A percentile compares a stretch with the other conserved stretches of the same genome.
These are phyloP conservation scores for Gavia stellata DNA, from an alignment of 2,113 vertebrate species.

Conservation along the genomic window DNA sequence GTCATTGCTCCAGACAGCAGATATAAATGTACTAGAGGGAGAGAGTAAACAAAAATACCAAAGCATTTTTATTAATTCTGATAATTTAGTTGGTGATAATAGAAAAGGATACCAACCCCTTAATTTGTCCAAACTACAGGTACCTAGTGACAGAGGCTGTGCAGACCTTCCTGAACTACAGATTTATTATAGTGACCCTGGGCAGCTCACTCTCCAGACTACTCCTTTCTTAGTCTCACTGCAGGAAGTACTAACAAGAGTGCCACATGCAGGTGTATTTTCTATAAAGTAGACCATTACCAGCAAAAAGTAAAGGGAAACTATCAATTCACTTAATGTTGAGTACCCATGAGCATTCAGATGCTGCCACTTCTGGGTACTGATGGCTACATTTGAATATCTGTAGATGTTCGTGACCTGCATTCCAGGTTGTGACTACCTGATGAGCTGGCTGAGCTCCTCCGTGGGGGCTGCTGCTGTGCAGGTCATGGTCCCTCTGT, in stretches of 20 bases:
- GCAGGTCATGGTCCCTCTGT: background rate
- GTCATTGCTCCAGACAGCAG: background rate
- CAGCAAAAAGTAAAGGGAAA: constrained; percentile 6
- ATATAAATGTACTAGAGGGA: background rate
- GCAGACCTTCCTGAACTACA: background rate
- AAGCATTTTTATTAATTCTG: background rate
- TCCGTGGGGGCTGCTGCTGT: background rate
- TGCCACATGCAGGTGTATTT: constrained; percentile 11
- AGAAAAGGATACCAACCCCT: background rate
- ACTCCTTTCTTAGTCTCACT: background rate
- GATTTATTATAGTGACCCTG: background rate
- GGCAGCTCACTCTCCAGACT: background rate
- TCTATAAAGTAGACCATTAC: constrained; percentile 6
- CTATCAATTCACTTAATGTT: background rate
- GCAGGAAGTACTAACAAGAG: constrained; percentile 14
- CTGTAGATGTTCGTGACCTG: background rate
- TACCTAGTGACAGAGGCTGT: background rate
- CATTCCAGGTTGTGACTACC: background rate
- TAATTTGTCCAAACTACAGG: background rate
- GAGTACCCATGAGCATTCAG: background rate
- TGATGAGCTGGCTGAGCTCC: background rate
- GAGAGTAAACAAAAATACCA: background rate
- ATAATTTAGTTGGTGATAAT: background rate
- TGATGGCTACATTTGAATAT: background rate
- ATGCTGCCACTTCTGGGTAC: background rate